Evolutionary conservation across 1,140 invertebrate genomes (phyloP), one percentile per base, ranked within the genome.

Genomic region (Zelostemma sp.): DNA sequence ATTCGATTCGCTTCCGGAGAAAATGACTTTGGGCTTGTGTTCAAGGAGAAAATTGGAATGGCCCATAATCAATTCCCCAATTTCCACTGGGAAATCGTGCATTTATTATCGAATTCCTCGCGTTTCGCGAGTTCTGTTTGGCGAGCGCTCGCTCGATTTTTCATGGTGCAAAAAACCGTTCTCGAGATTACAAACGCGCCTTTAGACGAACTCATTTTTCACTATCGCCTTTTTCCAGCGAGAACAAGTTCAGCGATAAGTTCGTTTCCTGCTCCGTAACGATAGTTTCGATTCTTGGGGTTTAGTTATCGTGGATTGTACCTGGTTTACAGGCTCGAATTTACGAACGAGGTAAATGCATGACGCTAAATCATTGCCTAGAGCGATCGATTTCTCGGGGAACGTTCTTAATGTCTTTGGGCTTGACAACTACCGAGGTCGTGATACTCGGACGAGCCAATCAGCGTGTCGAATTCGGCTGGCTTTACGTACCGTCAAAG

Each of bases 331-430:
- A 38, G 9, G 9, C 35, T 11, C 11, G 28, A 11, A 31, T 31
- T 31, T 31, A 11, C 11, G 28, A 31, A 31, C 11, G 28, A 11
- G 35, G 11, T 4, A 45, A 15, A 18, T 40, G 28, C 46, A 16
- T 14, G 40, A 48, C 55, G 45, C 49, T 33, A 45, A 28, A 48
- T 48, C 19, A 15, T 58, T 17, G 45, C 45, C 2, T 12, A 38
- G 35, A 38, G 2, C 14, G 50, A 50, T 59, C 35, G 56, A 61
- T 53, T 47, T 53, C 51, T 55, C 46, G 18, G 8, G 18, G 51
- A 50, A 43, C 41, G 41, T 21, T 43, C 18, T 47, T 6, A 18
- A 14, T 28, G 21, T 14, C 1, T 21, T 19, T 11, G 14, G 21
- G 14, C n/a, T 14, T 12, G 18, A 48, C 28, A 15, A 12, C 47